Evolutionary conservation across 2,888 invertebrate species (phyloP), one percentile per base, ranked within the genome.

Genomic region (Rhimphoctona megacephalus): DNA sequence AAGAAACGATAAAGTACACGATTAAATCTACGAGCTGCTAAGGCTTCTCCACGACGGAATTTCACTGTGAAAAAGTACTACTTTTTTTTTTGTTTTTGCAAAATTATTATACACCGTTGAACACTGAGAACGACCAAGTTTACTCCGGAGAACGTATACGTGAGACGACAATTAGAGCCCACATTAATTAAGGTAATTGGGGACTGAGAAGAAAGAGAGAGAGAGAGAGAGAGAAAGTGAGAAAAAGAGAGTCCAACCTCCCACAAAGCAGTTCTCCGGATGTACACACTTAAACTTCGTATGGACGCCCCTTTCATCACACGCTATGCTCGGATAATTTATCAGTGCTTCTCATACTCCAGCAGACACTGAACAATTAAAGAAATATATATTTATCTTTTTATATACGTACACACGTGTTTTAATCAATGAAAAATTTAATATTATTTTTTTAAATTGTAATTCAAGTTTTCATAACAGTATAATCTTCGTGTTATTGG

Each of bases 131-230:
- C 67, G 79, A 79, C n/a, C 46, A 9, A 81, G 54, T 39, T 36
- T 66, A 52, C 49, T 39, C 36, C 61, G 64, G 67, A 69, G 76
- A 66, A 77, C 76, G 33, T 67, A 70, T 36, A 74, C 81, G 69
- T 82, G 87, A 76, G 87, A 89, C 89, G 89, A 89, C 90, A 90
- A 91, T 93, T 92, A 92, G 90, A 89, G 90, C 89, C 90, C 89
- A 91, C 91, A 90, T 91, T 91, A 92, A 92, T 92, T 92, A 92
- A 91, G 90, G 90, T 92, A 92, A 93, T 93, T 92, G 90, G 87
- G 78, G 74, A 67, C 52, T 69, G 43, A 72, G 84, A 77, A 85
- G 17, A 81, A 73, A 81, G 79, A 43, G 43, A 61, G 83, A 85
- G 17, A 77, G 73, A 81, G 81, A 81, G 81, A 67, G 87, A 54